Percentiles rank a stretch among this genome's conserved stretches.
phyloP scores from a whole-genome alignment of 1,140 invertebrate genomes.

The Panagrolaimus sp. region DNA sequence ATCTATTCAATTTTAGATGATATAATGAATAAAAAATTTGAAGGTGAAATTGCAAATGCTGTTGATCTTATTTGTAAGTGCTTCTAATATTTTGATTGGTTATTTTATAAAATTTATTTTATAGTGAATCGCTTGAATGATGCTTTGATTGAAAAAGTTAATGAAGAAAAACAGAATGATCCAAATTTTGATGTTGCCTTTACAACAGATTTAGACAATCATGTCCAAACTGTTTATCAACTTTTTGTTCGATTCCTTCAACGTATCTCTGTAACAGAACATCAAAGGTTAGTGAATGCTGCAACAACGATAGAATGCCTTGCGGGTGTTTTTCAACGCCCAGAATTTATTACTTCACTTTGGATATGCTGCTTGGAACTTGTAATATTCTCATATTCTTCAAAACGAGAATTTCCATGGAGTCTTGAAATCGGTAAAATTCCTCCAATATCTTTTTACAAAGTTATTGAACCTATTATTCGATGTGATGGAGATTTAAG shows the following conservation, averaged over 20 bases:
- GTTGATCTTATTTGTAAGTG: not conserved
- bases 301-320: conserved; percentile 4
- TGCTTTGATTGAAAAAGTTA: not conserved
- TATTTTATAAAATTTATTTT: not conserved
- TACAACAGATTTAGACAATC: conserved; percentile 20
- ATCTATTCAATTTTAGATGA: too few relatives aligned
- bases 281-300: not conserved
- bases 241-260: conserved; percentile 45
- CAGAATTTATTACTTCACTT: conserved; percentile 48
- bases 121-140: not conserved
- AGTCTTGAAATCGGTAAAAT: conserved; percentile 68
- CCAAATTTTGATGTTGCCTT: conserved; percentile 23
- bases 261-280: conserved; percentile 32
- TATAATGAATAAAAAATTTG: not conserved
- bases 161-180: not conserved
- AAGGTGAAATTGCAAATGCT: not conserved
- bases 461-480: conserved; percentile 79
- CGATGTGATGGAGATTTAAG: conserved; percentile 79
- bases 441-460: conserved; percentile 83
- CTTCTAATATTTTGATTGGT: not conserved
- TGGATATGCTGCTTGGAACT: conserved; percentile 45
- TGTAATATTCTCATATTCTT: conserved; percentile 47
- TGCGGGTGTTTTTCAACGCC: conserved; percentile 45
- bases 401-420: conserved; percentile 46
- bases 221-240: conserved; percentile 26